Percentiles rank a stretch among this genome's conserved stretches.
Evolutionary conservation across 2,113 vertebrate genomes (phyloP).

Genomic region (Crotalus horridus): DNA sequence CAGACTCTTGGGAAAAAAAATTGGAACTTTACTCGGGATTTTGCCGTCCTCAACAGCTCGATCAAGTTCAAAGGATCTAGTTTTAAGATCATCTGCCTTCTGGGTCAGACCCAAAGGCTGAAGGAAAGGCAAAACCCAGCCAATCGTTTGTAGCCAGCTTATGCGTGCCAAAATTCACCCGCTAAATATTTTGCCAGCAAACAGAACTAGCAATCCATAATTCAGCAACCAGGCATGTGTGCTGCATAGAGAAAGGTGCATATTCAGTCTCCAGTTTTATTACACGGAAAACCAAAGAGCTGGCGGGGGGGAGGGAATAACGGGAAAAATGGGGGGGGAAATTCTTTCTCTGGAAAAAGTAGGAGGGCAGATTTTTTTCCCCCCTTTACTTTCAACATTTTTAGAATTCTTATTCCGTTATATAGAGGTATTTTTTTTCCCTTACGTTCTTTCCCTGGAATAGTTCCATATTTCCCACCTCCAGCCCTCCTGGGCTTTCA

Average conservation of each 20-base stretch:
- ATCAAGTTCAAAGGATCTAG: background rate
- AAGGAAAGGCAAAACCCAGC: background rate
- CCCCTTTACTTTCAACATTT: background rate
- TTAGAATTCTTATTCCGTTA: background rate
- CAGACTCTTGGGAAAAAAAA: constrained; percentile 12
- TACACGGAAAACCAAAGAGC: background rate
- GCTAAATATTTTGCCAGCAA: background rate
- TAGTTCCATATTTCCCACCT: background rate
- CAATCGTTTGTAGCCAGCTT: background rate
- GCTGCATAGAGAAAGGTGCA: background rate
- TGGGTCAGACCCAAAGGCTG: background rate
- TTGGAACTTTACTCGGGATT: background rate
- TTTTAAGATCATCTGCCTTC: background rate
- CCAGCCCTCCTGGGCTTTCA: background rate
- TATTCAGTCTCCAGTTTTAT: background rate
- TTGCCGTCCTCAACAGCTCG: background rate
- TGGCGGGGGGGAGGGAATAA: background rate
- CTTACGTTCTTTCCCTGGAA: background rate
- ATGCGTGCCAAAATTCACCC: background rate
- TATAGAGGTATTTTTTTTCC: background rate
- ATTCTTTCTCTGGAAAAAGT: background rate
- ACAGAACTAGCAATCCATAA: background rate
- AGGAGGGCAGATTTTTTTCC: background rate
- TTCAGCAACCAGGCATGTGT: background rate
- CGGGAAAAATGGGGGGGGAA: background rate